These are phyloP conservation scores for Saccopteryx leptura DNA, from an alignment of 2,113 vertebrate species.

Conservation along the genomic window DNA sequence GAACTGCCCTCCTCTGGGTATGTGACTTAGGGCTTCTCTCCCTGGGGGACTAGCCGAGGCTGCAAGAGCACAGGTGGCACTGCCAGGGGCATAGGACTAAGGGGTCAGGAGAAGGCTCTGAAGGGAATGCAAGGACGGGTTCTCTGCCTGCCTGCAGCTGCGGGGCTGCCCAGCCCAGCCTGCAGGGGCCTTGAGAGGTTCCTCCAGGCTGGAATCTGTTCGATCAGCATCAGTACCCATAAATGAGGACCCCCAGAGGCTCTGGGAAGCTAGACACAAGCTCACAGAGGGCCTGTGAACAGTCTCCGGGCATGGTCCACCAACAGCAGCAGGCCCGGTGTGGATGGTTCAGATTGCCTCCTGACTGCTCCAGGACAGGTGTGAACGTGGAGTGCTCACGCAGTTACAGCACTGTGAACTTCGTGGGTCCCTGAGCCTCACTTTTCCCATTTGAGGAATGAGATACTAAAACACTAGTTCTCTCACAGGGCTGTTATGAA, in stretches of 20 bases:
- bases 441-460: background rate
- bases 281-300: background rate
- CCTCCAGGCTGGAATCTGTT: background rate
- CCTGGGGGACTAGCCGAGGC: background rate
- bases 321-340: fast-evolving
- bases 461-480: background rate
- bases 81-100: background rate
- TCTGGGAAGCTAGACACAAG: background rate
- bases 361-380: fast-evolving
- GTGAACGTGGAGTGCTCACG: background rate
- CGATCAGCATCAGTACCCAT: background rate
- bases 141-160: background rate
- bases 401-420: background rate
- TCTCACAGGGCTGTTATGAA: background rate
- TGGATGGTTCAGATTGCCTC: background rate
- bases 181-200: background rate
- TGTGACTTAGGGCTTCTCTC: background rate
- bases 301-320: fast-evolving
- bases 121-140: background rate
- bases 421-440: background rate
- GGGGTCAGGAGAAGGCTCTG: background rate
- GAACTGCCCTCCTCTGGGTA: background rate
- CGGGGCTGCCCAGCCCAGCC: background rate
- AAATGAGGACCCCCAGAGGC: background rate
- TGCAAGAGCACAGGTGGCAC: background rate